phyloP scores from a whole-genome alignment of 2,888 invertebrate genomes.

The Esperia sulphurella region DNA sequence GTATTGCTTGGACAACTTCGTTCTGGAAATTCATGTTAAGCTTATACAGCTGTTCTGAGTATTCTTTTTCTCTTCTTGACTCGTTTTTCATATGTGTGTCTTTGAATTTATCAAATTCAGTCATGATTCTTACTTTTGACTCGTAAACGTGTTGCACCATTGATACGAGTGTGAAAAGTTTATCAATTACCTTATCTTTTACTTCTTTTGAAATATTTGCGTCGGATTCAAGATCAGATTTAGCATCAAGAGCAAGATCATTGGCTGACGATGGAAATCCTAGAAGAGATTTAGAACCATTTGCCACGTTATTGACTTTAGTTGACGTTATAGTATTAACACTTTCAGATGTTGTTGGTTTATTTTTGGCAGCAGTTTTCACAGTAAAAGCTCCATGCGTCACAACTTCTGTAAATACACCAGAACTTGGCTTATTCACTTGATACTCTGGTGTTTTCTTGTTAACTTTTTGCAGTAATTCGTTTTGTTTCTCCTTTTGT shows the following conservation, averaged over 20 bases:
- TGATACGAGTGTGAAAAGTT: constrained; percentile 61
- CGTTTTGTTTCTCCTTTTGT: constrained; percentile 63
- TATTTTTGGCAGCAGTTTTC: constrained; percentile 45
- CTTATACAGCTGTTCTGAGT: constrained; percentile 68
- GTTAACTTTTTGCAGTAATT: constrained; percentile 56
- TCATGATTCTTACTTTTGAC: constrained; percentile 68
- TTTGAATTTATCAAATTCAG: constrained; percentile 67
- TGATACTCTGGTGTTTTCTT: constrained; percentile 68
- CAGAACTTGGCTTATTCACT: constrained; percentile 59
- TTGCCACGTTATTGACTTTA: constrained; percentile 27
- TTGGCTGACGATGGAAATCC: constrained; percentile 73
- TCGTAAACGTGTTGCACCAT: constrained; percentile 72
- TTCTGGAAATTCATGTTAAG: constrained; percentile 71
- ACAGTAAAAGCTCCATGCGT: constrained; percentile 67
- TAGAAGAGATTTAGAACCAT: constrained; percentile 52
- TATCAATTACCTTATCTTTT: constrained; percentile 67
- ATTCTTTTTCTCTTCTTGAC: constrained; percentile 60
- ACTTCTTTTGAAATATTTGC: constrained; percentile 60
- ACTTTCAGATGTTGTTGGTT: constrained; percentile 37
- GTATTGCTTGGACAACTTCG: constrained; percentile 67
- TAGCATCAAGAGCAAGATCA: constrained; percentile 66
- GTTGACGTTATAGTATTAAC: constrained; percentile 26
- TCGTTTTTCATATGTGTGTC: constrained; percentile 66
- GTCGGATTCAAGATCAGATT: constrained; percentile 70
- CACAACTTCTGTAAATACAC: constrained; percentile 68